These are phyloP conservation scores for Muraenolepis orangiensis DNA, from an alignment of 2,797 vertebrate genomes.

Conservation along the genomic window DNA sequence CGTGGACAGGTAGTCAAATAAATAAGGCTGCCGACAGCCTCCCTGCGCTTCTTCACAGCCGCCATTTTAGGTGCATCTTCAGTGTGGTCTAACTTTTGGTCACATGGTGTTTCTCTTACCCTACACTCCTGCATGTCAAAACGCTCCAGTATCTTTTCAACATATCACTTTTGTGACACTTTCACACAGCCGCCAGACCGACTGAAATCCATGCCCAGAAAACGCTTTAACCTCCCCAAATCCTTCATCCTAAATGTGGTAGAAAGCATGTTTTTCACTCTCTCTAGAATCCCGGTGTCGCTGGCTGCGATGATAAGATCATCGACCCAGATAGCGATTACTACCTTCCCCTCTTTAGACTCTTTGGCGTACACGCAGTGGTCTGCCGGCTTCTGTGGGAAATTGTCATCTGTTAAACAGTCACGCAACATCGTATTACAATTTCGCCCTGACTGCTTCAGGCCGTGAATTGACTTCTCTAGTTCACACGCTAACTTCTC, in stretches of 20 bases:
- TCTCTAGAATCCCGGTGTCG: background rate
- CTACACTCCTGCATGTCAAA: slow-evolving; percentile 12
- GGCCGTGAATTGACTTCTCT: background rate
- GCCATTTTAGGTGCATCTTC: background rate
- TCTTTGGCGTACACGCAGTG: background rate
- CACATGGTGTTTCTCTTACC: background rate
- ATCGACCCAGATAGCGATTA: background rate
- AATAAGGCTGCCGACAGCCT: background rate
- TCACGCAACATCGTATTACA: background rate
- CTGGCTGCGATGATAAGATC: background rate
- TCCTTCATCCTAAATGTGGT: background rate
- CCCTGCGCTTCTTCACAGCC: background rate
- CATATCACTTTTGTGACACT: background rate
- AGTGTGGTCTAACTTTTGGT: background rate
- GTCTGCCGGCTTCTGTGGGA: background rate
- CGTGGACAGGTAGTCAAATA: background rate
- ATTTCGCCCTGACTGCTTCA: background rate
- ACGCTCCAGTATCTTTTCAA: slow-evolving; percentile 7
- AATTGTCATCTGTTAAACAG: background rate
- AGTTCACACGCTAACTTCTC: background rate
- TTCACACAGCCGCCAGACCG: background rate
- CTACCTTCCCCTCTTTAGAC: background rate
- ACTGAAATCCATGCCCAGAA: background rate
- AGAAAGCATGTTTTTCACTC: background rate
- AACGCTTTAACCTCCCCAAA: background rate